Conservation (phyloP, 1,140 invertebrate genomes). For the Cherax quadricarinatus region DNA sequence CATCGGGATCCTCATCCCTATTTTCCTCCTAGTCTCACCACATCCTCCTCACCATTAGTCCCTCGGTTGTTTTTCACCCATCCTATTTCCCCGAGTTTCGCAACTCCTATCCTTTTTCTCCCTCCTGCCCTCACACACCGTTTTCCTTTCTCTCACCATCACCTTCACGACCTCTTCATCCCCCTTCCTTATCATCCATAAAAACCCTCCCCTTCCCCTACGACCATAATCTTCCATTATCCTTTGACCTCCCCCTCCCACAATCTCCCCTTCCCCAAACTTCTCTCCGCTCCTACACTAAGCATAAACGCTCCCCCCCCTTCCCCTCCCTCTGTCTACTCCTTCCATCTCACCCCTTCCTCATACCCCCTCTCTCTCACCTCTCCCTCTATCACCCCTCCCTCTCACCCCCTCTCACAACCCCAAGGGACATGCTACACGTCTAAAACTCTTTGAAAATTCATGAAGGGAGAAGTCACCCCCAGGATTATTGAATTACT, state of each 20-base stretch:
- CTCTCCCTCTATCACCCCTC: neutral
- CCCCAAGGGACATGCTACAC: conserved; percentile 36
- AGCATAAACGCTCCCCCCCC: neutral
- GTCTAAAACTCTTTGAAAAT: conserved; percentile 68
- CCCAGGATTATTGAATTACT: conserved; percentile 66
- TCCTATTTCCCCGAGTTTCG: too few relatives aligned
- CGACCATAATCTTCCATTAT: too few relatives aligned
- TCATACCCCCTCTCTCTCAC: neutral
- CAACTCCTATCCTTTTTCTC: too few relatives aligned
- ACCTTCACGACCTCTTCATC: too few relatives aligned
- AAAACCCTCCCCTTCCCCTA: neutral
- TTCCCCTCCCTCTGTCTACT: neutral
- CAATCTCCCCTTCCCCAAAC: neutral
- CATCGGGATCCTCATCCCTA: too few relatives aligned
- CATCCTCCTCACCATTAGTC: too few relatives aligned
- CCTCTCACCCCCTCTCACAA: neutral
- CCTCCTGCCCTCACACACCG: too few relatives aligned
- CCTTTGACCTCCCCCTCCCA: neutral
- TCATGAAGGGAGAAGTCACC: conserved; percentile 66
- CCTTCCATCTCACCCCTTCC: neutral
- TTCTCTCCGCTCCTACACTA: neutral
- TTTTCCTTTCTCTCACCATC: too few relatives aligned
- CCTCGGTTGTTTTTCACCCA: too few relatives aligned
- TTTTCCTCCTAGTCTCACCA: too few relatives aligned
- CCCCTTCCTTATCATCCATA: too few relatives aligned